Base-by-base conservation (phyloP, 37 sponge, comb jelly and placozoan species). In the Amphimedon queenslandica region DNA sequence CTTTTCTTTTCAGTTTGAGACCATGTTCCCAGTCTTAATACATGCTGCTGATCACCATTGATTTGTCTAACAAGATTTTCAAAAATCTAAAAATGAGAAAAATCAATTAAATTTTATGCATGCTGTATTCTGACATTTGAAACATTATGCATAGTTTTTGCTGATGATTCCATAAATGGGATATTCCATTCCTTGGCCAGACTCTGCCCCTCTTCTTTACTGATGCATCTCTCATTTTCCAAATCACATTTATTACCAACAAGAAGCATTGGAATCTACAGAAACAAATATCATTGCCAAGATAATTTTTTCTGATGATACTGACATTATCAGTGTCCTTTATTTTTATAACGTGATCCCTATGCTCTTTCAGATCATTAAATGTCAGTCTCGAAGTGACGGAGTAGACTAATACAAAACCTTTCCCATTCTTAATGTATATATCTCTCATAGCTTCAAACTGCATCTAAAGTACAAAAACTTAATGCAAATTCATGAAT, bases 401-500 rank as follows among this genome's bases (percentile, higher is more conserved):
- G 51, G 99, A 94, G 65, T 98, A 98, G 30, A 98, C 99, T 40
- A 98, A 74, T 2, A 92, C 90, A 86, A 98, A 98, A 18, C 99
- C 99, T 57, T 98, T 95, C 23, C 99, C 99, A 85, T 98, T 98
- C 85, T 98, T 98, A 95, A 98, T 98, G 80, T 98, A 98, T 68
- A 98, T 69, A 57, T 98, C 99, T n/a, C 99, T 70, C 99, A 98
- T 98, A 0, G 99, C 99, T 24, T 95, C 94, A 58, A 98, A 98
- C 92, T 98, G 99, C 86, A 94, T 96, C 95, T 96, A 66, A 23
- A 57, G n/a, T n/a, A n/a, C n/a, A n/a, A n/a, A n/a, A n/a, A n/a
- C n/a, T n/a, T n/a, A n/a, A n/a, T n/a, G n/a, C n/a, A n/a, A n/a
- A n/a, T n/a, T n/a, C n/a, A n/a, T n/a, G n/a, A n/a, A 20, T 35